Evolutionary conservation across 2,888 invertebrate genomes (phyloP).

Genomic region (Eupithecia insigniata): DNA sequence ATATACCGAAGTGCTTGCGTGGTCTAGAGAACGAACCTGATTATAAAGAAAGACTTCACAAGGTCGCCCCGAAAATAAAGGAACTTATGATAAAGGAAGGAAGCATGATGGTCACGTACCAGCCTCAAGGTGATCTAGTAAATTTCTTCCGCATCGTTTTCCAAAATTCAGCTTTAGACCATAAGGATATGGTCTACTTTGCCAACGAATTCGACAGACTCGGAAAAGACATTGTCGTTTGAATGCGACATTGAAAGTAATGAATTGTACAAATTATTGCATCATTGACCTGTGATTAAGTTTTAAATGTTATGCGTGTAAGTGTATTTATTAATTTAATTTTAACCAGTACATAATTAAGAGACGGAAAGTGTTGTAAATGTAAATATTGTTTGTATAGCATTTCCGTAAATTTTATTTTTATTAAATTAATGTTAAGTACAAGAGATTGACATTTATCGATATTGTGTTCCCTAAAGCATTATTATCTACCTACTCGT

Average conservation of each 20-base stretch:
- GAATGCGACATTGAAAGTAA: constrained; percentile 41
- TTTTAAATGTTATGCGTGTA: constrained; percentile 38
- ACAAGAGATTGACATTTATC: constrained; percentile 8
- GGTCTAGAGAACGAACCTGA: constrained; percentile 80
- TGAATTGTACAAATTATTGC: constrained; percentile 55
- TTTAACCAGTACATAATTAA: constrained; percentile 31
- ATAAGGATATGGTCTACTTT: constrained; percentile 93
- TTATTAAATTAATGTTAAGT: constrained; percentile 8
- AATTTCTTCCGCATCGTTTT: constrained; percentile 98
- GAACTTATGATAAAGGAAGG: constrained; percentile 98
- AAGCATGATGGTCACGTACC: constrained; percentile 98
- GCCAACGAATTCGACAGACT: constrained; percentile 94
- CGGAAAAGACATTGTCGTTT: constrained; percentile 86
- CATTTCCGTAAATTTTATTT: constrained; percentile 19
- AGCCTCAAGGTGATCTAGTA: constrained; percentile 92
- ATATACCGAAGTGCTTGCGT: constrained; percentile 90
- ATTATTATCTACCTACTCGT: neutral
- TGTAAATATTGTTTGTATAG: constrained; percentile 31
- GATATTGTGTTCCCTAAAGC: neutral
- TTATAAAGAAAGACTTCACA: constrained; percentile 87
- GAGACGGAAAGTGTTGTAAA: constrained; percentile 29
- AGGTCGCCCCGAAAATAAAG: constrained; percentile 96
- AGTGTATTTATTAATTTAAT: constrained; percentile 39
- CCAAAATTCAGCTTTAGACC: constrained; percentile 94
- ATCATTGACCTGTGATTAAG: constrained; percentile 70